phyloP scores from a whole-genome alignment of 2,888 invertebrate genomes.

The Shargacucullia verbasci region DNA sequence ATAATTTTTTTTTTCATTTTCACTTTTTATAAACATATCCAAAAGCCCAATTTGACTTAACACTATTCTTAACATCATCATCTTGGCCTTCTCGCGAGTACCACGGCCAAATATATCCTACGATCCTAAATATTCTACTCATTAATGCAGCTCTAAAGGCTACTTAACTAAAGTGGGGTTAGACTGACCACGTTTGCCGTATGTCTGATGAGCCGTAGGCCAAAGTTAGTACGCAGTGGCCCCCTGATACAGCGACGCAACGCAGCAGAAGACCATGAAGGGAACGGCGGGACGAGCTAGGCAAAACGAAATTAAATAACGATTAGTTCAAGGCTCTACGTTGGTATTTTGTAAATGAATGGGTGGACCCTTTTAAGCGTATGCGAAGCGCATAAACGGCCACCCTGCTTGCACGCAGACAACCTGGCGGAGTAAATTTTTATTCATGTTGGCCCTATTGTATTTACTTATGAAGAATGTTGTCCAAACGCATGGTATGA shows the following conservation, averaged over 20 bases:
- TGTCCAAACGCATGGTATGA: too few relatives aligned
- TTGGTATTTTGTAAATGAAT: not conserved
- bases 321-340: slow-evolving; percentile 8
- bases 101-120: not conserved
- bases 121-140: slow-evolving; percentile 1
- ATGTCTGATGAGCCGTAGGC: slow-evolving; percentile 45
- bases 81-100: too few relatives aligned
- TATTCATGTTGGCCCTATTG: too few relatives aligned
- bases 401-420: too few relatives aligned
- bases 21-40: too few relatives aligned
- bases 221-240: slow-evolving; percentile 45
- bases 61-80: too few relatives aligned
- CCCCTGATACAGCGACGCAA: slow-evolving; percentile 47
- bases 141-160: slow-evolving; percentile 9
- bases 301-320: slow-evolving; percentile 42
- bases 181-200: slow-evolving; percentile 46
- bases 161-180: slow-evolving; percentile 24
- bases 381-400: too few relatives aligned
- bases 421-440: too few relatives aligned
- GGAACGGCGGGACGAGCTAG: slow-evolving; percentile 45
- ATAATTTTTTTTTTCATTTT: too few relatives aligned
- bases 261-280: slow-evolving; percentile 44
- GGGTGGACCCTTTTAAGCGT: too few relatives aligned
- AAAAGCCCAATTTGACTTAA: too few relatives aligned
- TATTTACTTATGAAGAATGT: too few relatives aligned